A percentile compares a stretch with the other conserved stretches of the same genome.
These are phyloP conservation scores for Oncorhynchus gorbuscha DNA, from an alignment of 2,113 vertebrate genomes.

Conservation along the genomic window DNA sequence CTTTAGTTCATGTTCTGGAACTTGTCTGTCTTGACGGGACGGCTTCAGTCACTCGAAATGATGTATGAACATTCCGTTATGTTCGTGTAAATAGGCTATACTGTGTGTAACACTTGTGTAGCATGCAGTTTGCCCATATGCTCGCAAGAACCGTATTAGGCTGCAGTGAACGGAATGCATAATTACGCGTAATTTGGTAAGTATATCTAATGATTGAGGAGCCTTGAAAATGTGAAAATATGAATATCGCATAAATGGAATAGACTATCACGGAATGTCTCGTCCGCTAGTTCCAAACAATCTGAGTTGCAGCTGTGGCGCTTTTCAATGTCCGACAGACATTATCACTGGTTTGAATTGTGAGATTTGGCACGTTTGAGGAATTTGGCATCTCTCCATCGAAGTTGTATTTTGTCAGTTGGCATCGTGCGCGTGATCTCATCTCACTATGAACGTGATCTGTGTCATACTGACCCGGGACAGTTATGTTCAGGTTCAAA, in stretches of 20 bases:
- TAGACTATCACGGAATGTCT: neutral
- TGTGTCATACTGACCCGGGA: neutral
- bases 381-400: constrained; percentile 43
- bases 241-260: neutral
- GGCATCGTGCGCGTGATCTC: constrained; percentile 40
- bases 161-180: neutral
- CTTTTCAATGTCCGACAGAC: neutral
- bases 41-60: constrained; percentile 8
- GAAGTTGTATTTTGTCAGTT: constrained; percentile 9
- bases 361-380: constrained; percentile 42
- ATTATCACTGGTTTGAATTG: neutral
- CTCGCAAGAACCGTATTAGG: no score
- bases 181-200: neutral
- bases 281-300: neutral
- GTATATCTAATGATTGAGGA: neutral
- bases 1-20: constrained; percentile 12
- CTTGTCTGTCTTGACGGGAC: constrained; percentile 32
- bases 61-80: constrained; percentile 38
- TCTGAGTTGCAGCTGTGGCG: neutral
- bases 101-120: no score
- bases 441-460: constrained; percentile 12
- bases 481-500: neutral
- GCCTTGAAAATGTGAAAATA: neutral
- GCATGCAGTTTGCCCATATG: no score
- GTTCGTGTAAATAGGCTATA: neutral